These are phyloP conservation scores for Embidobia sp. DNA, from an alignment of 2,888 invertebrate species.

Conservation along the genomic window DNA sequence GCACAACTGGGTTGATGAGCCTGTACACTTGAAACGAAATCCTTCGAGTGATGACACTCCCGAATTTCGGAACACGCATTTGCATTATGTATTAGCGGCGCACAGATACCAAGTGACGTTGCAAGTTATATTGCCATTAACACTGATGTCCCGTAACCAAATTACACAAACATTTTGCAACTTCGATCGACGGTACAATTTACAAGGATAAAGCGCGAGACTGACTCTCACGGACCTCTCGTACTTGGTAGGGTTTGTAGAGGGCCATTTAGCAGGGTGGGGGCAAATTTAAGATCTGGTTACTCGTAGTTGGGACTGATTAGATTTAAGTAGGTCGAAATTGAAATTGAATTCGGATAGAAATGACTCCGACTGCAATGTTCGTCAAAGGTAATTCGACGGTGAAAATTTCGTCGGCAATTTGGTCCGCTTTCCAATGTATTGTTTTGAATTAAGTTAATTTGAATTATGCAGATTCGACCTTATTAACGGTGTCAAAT, in stretches of 20 bases:
- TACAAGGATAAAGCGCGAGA: conserved; percentile 18
- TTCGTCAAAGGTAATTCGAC: neutral
- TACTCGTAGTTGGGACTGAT: conserved; percentile 19
- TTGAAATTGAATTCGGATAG: conserved; percentile 10
- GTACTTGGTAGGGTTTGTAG: conserved; percentile 9
- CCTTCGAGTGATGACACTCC: neutral
- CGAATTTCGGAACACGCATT: conserved; percentile 5
- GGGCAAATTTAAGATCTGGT: conserved; percentile 12
- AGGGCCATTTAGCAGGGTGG: neutral
- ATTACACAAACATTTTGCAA: conserved; percentile 42
- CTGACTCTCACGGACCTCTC: conserved; percentile 30
- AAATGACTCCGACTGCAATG: conserved; percentile 4
- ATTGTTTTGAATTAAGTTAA: no score
- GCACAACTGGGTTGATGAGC: conserved; percentile 16
- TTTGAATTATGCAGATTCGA: no score
- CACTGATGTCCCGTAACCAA: conserved; percentile 33
- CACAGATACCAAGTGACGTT: conserved; percentile 21
- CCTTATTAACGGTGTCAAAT: no score
- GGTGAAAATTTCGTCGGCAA: neutral
- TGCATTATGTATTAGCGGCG: conserved; percentile 24
- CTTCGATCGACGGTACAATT: conserved; percentile 38
- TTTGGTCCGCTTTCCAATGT: no score
- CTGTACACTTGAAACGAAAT: conserved; percentile 2
- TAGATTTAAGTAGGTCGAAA: conserved; percentile 21
- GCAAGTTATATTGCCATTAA: conserved; percentile 47